Evolutionary conservation across 2,113 vertebrate genomes (phyloP).

Genomic region (Vanacampus margaritifer): DNA sequence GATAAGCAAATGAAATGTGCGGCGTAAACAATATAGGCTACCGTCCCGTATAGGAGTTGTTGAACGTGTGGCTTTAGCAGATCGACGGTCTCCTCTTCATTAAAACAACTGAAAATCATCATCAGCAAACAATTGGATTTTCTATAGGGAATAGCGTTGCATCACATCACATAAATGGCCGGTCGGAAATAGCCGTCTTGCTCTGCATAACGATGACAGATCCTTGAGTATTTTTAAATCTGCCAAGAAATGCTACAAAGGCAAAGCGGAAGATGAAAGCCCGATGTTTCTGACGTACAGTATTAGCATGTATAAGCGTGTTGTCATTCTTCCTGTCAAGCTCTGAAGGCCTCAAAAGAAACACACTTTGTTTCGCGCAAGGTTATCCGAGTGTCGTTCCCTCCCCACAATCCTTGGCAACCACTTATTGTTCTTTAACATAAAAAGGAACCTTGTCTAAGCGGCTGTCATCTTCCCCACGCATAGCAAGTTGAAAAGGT

Average conservation of each 20-base stretch:
- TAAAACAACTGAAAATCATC: slow-evolving; percentile 27
- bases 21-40: slow-evolving; percentile 6
- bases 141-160: slow-evolving; percentile 37
- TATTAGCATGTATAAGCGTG: not conserved
- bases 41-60: not conserved
- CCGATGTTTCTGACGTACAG: slow-evolving; percentile 8
- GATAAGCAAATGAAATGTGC: slow-evolving; percentile 8
- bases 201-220: slow-evolving; percentile 26
- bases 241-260: slow-evolving; percentile 11
- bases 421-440: slow-evolving; percentile 36
- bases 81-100: slow-evolving; percentile 32
- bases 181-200: slow-evolving; percentile 17
- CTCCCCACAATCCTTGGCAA: slow-evolving; percentile 10
- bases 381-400: slow-evolving; percentile 12
- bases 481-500: slow-evolving; percentile 54
- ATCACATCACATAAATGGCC: slow-evolving; percentile 24
- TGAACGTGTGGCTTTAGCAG: slow-evolving; percentile 10
- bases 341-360: slow-evolving; percentile 5
- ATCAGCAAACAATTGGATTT: slow-evolving; percentile 33
- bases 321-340: slow-evolving; percentile 8
- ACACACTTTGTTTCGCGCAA: slow-evolving; percentile 2
- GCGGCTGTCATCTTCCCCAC: slow-evolving; percentile 53
- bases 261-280: not conserved
- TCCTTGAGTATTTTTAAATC: slow-evolving; percentile 40
- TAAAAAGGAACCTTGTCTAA: slow-evolving; percentile 43